phyloP scores from a whole-genome alignment of 2,113 vertebrate genomes.

The Garra rufa region DNA sequence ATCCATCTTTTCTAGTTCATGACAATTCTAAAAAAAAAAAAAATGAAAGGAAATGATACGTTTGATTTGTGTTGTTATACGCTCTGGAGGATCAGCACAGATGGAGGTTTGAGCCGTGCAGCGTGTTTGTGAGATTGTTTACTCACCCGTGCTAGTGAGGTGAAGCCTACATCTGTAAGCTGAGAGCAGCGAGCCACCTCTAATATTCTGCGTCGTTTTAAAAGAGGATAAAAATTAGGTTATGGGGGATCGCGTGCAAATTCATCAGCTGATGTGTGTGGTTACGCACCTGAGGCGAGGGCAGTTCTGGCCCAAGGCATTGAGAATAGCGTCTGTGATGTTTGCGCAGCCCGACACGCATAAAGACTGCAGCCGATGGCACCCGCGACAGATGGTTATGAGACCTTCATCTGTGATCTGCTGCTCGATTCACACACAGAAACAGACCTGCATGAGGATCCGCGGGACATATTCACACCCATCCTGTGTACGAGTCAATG shows the following conservation, averaged over 20 bases:
- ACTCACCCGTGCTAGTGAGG: constrained; percentile 94
- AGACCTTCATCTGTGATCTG: constrained; percentile 99
- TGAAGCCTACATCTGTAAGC: constrained; percentile 95
- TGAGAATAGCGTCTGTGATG: constrained; percentile 96
- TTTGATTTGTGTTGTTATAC: neutral
- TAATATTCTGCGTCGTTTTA: constrained; percentile 84
- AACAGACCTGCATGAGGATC: constrained; percentile 6
- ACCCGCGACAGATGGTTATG: constrained; percentile 97
- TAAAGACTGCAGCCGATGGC: constrained; percentile 94
- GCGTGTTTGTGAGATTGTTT: neutral
- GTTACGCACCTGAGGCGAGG: constrained; percentile 86
- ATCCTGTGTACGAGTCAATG: neutral
- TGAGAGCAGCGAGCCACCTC: constrained; percentile 98
- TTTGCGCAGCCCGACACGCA: constrained; percentile 97
- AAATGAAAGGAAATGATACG: neutral
- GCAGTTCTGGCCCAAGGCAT: constrained; percentile 96
- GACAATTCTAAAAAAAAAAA: constrained; percentile 86
- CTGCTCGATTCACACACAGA: constrained; percentile 72
- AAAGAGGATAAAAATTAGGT: neutral
- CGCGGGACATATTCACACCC: neutral
- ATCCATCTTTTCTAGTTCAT: constrained; percentile 99
- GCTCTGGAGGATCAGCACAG: neutral
- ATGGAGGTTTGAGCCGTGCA: neutral
- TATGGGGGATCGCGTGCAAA: neutral
- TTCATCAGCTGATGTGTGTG: neutral